Base-by-base conservation (phyloP, 2,797 vertebrate species). In the Adelosebastes latens region DNA sequence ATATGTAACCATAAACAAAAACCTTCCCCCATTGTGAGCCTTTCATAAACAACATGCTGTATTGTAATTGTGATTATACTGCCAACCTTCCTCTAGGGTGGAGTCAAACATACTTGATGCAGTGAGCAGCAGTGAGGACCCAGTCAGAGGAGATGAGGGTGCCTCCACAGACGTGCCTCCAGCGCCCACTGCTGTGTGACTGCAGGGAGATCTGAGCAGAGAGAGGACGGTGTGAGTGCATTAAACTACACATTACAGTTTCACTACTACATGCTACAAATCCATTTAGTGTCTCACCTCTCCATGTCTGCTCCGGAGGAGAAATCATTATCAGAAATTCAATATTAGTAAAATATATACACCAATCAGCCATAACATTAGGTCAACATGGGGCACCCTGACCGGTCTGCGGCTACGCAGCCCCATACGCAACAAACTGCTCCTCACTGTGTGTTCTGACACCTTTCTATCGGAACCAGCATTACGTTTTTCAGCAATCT, bases 161-260 rank as follows among this genome's bases (percentile, higher is more conserved):
- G 29, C 96, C 97, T 74, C 97, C 96, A 1, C 96, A 97, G 60
- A 95, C 96, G 77, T 97, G 97, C 2, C 0, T 20, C 96, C 96
- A 97, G 16, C 89, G 90, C 1, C 68, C 82, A 18, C 89, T 94
- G 7, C 4, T 72, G 89, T 95, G 81, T 3, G 85, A 95, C 42
- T 97, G 96, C 11, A 97, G 96, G 8, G 96, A 97, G 49, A 92
- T 91, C 97, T 97, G 80, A 52, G 27, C 31, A 46, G 25, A 31
- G 9, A 69, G 5, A 59, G 22, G 9, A 42, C 20, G 60, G 20
- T 1, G 22, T 14, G 20, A 1, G 22, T 12, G 20, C n/a, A 7
- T 39, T 25, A 0, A 42, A 49, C 27, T 8, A 18, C 58, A 22
- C 49, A 3, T 22, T 24, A 4, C 29, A 32, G 49, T 36, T 8